Evolutionary conservation across 2,797 vertebrate species (phyloP).

Genomic region (Merluccius polli): DNA sequence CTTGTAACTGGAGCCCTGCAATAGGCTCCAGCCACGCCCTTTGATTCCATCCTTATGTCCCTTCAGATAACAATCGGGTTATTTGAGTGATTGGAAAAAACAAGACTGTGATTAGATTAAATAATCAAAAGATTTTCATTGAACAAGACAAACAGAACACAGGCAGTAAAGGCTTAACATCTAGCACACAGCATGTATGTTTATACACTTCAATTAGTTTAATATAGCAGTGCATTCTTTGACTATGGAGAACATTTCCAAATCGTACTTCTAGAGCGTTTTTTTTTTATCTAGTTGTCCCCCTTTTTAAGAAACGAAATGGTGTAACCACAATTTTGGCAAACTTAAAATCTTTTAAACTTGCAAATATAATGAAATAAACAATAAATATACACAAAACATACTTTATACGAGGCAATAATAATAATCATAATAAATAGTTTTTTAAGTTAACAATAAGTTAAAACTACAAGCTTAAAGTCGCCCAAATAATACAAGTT

Average conservation of each 20-base stretch:
- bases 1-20: conserved; percentile 38
- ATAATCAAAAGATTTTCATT: conserved; percentile 85
- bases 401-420: conserved; percentile 91
- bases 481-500: conserved; percentile 96
- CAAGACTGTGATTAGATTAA: conserved; percentile 85
- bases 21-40: conserved; percentile 43
- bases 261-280: conserved; percentile 88
- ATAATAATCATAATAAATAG: conserved; percentile 87
- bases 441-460: conserved; percentile 99
- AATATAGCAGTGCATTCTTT: conserved; percentile 87
- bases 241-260: conserved; percentile 83
- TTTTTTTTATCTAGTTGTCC: conserved; percentile 77
- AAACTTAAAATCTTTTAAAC: conserved; percentile 90
- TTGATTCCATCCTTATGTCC: conserved; percentile 40
- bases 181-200: conserved; percentile 87
- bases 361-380: conserved; percentile 94
- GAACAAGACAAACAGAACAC: conserved; percentile 94
- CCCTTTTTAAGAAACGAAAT: conserved; percentile 87
- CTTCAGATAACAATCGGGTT: conserved; percentile 52
- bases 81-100: conserved; percentile 76
- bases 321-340: conserved; percentile 91
- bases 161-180: conserved; percentile 89
- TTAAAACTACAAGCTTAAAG: conserved; percentile 99
- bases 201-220: conserved; percentile 85
- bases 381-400: conserved; percentile 97